Percentiles rank a stretch among this genome's conserved stretches.
phyloP scores from a whole-genome alignment of 1,140 invertebrate species.

The Leptinotarsa texana region DNA sequence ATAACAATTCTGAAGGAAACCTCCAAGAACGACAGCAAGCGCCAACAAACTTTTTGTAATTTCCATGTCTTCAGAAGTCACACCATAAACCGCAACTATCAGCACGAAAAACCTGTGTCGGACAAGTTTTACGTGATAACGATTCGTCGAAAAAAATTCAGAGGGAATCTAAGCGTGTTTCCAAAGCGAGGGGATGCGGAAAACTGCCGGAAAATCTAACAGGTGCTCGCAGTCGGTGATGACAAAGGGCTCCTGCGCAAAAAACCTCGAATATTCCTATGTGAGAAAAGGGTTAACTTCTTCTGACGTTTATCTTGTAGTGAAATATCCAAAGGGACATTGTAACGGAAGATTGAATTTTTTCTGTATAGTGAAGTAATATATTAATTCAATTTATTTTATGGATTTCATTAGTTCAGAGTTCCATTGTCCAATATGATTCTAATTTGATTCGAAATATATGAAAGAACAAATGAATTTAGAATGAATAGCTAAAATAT shows the following conservation, averaged over 20 bases:
- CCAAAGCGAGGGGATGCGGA: slow-evolving; percentile 24
- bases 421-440: no score
- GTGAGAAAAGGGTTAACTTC: neutral
- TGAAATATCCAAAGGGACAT: neutral
- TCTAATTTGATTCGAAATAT: no score
- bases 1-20: slow-evolving; percentile 20
- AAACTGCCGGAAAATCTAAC: slow-evolving; percentile 36
- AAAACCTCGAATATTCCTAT: neutral
- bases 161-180: slow-evolving; percentile 3
- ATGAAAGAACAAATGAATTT: no score
- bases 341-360: no score
- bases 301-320: neutral
- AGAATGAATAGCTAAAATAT: no score
- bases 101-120: neutral
- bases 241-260: slow-evolving; percentile 16
- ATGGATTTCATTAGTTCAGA: no score
- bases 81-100: neutral
- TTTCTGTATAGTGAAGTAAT: no score
- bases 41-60: neutral
- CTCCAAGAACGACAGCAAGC: neutral
- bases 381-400: no score
- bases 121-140: neutral
- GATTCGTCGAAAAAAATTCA: neutral
- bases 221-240: slow-evolving; percentile 25
- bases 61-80: slow-evolving; percentile 8